A percentile compares a stretch with the other conserved stretches of the same genome.
These are phyloP conservation scores for Cardiocondyla obscurior DNA, from an alignment of 1,140 invertebrate species.

Conservation along the genomic window DNA sequence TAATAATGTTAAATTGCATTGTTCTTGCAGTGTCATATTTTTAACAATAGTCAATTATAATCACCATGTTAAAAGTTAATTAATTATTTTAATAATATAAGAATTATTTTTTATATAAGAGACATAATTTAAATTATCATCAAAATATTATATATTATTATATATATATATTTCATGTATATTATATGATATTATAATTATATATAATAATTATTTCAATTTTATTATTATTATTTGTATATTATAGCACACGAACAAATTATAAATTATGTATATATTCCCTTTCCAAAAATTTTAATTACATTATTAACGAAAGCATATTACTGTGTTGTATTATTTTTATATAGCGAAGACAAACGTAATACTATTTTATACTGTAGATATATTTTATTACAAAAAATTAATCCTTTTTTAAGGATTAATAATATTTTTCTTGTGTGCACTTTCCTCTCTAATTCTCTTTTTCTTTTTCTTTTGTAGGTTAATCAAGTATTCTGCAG, in stretches of 20 bases:
- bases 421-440: not conserved
- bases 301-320: constrained; percentile 65
- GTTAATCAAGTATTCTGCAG: not conserved
- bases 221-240: constrained; percentile 74
- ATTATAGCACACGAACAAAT: constrained; percentile 73
- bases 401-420: not conserved
- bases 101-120: constrained; percentile 33
- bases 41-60: constrained; percentile 26
- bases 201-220: constrained; percentile 69
- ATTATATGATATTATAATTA: constrained; percentile 69
- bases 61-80: not conserved
- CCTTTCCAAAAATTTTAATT: constrained; percentile 72
- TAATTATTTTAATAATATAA: constrained; percentile 39
- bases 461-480: not conserved
- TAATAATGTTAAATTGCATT: constrained; percentile 6
- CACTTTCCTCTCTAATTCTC: not conserved
- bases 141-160: constrained; percentile 72
- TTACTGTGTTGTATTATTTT: constrained; percentile 24
- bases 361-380: not conserved
- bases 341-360: not conserved
- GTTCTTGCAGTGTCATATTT: constrained; percentile 21
- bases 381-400: not conserved
- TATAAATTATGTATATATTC: constrained; percentile 80
- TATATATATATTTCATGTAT: constrained; percentile 63
- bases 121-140: constrained; percentile 63